Evolutionary conservation across 2,797 vertebrate genomes (phyloP).

Genomic region (Pangasius macronema): DNA sequence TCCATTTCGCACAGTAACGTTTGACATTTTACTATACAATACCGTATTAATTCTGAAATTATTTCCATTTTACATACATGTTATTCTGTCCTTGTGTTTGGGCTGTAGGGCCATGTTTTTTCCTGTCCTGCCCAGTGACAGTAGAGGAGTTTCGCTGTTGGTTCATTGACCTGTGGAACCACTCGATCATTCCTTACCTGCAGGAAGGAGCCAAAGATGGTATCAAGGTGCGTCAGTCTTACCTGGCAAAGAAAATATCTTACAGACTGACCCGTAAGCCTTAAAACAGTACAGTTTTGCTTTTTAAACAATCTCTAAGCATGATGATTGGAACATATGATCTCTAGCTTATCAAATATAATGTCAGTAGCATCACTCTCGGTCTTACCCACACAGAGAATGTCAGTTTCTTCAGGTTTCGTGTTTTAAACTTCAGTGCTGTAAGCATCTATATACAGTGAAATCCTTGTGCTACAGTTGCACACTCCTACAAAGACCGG

Average conservation of each 20-base stretch:
- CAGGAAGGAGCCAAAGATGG: constrained; percentile 97
- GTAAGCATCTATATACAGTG: not conserved
- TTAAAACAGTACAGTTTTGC: not conserved
- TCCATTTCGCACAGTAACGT: not conserved
- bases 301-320: not conserved
- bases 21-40: not conserved
- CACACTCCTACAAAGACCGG: not conserved
- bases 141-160: constrained; percentile 95
- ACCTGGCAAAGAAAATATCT: not conserved
- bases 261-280: not conserved
- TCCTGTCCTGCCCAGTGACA: constrained; percentile 94
- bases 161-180: constrained; percentile 99
- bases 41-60: not conserved
- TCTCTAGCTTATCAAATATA: not conserved
- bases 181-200: constrained; percentile 97
- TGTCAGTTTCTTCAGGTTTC: not conserved
- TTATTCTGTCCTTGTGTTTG: constrained; percentile 20
- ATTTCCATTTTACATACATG: not conserved
- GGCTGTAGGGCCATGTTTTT: constrained; percentile 91
- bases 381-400: not conserved
- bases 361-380: not conserved
- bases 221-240: constrained; percentile 81
- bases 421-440: not conserved
- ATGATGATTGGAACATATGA: not conserved
- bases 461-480: not conserved